Conservation (phyloP, 2,888 invertebrate genomes). For the Rhodophaea formosa region DNA sequence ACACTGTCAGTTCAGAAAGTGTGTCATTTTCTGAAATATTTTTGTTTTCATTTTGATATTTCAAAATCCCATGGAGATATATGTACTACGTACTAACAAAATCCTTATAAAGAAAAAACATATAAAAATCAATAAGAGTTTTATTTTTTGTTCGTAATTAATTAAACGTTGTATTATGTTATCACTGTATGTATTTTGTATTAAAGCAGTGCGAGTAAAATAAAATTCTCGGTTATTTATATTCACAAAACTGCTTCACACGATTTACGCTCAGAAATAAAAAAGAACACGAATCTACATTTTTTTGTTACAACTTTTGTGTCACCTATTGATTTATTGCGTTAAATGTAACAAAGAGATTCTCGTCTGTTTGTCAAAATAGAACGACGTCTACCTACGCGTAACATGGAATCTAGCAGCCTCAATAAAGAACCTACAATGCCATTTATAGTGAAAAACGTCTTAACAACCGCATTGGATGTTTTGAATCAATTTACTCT, state of each 20-base stretch:
- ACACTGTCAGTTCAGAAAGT: too few species aligned
- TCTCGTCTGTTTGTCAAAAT: constrained; percentile 72
- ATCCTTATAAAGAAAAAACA: too few species aligned
- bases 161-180: too few species aligned
- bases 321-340: constrained; percentile 69
- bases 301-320: constrained; percentile 49
- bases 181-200: too few species aligned
- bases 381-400: constrained; percentile 69
- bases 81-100: too few species aligned
- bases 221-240: background rate
- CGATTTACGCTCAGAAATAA: constrained; percentile 23
- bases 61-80: too few species aligned
- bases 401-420: constrained; percentile 56
- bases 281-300: constrained; percentile 42
- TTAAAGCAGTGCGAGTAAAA: too few species aligned
- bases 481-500: constrained; percentile 41
- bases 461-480: constrained; percentile 15
- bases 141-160: too few species aligned
- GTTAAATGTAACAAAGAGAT: constrained; percentile 65
- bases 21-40: too few species aligned
- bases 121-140: too few species aligned
- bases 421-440: constrained; percentile 42
- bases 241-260: background rate
- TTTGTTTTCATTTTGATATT: too few species aligned
- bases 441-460: constrained; percentile 29